Evolutionary conservation across 2,113 vertebrate species (phyloP), one percentile per base, ranked within the genome.

Genomic region (Petrocephalus microphthalmus): DNA sequence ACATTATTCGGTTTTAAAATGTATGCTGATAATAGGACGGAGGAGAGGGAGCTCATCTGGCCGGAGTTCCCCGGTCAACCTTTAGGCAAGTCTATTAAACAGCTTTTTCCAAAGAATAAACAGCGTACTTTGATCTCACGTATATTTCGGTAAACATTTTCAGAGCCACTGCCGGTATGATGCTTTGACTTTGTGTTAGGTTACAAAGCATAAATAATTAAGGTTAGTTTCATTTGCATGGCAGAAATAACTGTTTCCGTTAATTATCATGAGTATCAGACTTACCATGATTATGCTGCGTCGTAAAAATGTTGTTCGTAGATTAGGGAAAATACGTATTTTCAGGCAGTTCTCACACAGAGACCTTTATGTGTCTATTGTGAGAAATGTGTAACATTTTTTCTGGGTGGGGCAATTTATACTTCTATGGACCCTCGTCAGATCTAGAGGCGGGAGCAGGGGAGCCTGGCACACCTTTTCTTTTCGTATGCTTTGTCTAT

Each of bases 361-460:
- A 10, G 92, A 91, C 87, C 81, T 85, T 92, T 88, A 94, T 45
- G 94, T 84, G 91, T 91, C 94, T 90, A 84, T 85, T 90, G 91
- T 92, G 91, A 94, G 93, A 93, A 89, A 89, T 91, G 53, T 91
- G 53, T 53, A 90, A 19, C 67, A 52, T 1, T 2, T 20, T 0
- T 0, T 2, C 54, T 25, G 47, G 91, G 89, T 71, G 89, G 86
- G 54, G 89, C 19, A 0, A 81, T 93, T 92, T 94, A 93, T 94
- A 92, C 33, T 5, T 11, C 29, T 17, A 22, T 13, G 53, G 33
- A 74, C 42, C 0, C 2, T n/a, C 25, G 87, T 87, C 10, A 87
- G 88, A 25, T 1, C 29, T 42, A 53, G 89, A 83, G 56, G 86
- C 22, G 47, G 89, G 49, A 0, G 2, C 17, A 6, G 49, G 49